phyloP scores from a whole-genome alignment of 2,113 vertebrate species.

The Notechis scutatus region DNA sequence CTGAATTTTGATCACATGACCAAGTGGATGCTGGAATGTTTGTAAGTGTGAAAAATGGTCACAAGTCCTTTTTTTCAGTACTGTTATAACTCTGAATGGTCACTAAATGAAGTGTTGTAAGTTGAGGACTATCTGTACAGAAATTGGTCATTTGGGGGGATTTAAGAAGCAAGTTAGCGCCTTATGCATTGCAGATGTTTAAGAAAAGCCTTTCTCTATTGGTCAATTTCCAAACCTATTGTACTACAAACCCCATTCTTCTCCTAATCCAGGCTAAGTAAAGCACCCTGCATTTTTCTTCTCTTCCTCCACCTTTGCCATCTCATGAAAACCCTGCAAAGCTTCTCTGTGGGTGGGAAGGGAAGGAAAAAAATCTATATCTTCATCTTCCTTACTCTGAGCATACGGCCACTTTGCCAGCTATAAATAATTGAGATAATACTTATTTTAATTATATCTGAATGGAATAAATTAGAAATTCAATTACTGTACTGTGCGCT shows the following conservation, averaged over 20 bases:
- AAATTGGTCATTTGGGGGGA: not conserved
- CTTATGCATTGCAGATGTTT: not conserved
- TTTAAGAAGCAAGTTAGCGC: not conserved
- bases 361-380: not conserved
- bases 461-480: constrained; percentile 43
- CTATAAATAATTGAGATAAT: constrained; percentile 40
- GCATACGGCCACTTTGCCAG: constrained; percentile 21
- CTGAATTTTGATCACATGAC: not conserved
- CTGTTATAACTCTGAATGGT: not conserved
- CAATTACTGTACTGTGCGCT: constrained; percentile 21
- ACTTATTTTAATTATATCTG: constrained; percentile 24
- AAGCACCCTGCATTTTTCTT: not conserved
- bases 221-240: not conserved
- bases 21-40: not conserved
- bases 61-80: not conserved
- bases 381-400: constrained; percentile 7
- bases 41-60: not conserved
- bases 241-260: not conserved
- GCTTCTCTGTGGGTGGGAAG: not conserved
- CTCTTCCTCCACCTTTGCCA: not conserved
- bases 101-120: not conserved
- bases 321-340: not conserved
- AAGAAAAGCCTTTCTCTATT: not conserved
- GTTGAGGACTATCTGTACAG: not conserved
- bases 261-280: not conserved